Base-by-base conservation (phyloP, 2,888 invertebrate species). In the Ennomos erosarius region DNA sequence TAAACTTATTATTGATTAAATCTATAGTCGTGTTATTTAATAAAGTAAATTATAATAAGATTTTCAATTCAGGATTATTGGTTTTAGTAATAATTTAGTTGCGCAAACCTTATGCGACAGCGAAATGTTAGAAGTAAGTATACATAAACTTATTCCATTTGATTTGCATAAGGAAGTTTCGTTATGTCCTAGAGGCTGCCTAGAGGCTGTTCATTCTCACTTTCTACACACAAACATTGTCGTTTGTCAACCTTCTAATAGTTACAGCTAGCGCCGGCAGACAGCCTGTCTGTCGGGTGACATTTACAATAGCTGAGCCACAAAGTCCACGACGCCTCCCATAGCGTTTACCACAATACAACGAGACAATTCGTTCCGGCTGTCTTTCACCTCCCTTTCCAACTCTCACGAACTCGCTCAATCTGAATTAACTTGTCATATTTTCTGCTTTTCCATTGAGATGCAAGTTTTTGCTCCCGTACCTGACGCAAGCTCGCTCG, bases 371-470 rank as follows among this genome's bases (percentile, higher is more conserved):
- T 78, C 74, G 87, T 85, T 87, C 82, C 85, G 87, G 80, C 67
- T 80, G 79, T 85, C 81, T 84, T 80, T 86, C 81, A 79, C 82
- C 78, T 78, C 76, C 78, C 78, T 79, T 81, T 77, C 79, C 78
- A 79, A 80, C 81, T 82, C 85, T 84, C 82, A 76, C 82, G 74
- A 69, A 66, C 73, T 69, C 74, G 74, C 79, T 88, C 84, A 81
- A 83, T 87, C 85, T 84, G 85, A 86, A 89, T 88, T 84, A 85
- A 84, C 82, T 80, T 85, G 87, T 88, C 88, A 86, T 82, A 84
- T 85, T 84, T 80, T 83, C 81, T 82, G 79, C 78, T 82, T 86
- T 87, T 86, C 82, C 78, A 70, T 71, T 52, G 72, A 67, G 60
- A 65, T 65, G 72, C 69, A 67, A 73, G 75, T 81, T 81, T 82